A percentile compares a stretch with the other conserved stretches of the same genome.
These are phyloP conservation scores for Engystomops pustulosus DNA, from an alignment of 2,113 vertebrate species.

Conservation along the genomic window DNA sequence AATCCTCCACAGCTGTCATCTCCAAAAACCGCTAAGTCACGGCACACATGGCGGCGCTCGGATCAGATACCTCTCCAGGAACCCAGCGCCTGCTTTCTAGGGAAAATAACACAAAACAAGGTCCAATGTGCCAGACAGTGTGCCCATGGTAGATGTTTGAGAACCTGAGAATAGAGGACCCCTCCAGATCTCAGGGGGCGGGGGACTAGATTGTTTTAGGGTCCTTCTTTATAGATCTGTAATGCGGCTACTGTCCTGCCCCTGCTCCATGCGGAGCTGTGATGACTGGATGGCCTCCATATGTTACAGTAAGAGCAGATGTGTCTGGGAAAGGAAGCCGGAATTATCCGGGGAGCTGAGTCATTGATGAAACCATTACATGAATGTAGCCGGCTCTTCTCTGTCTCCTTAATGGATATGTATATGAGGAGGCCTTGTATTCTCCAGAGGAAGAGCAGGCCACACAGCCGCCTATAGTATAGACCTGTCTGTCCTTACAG, in stretches of 20 bases:
- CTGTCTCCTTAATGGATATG: not conserved
- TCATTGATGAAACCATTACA: slow-evolving; percentile 11
- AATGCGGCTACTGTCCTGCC: not conserved
- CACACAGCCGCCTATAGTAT: too few relatives aligned
- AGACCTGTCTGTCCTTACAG: too few relatives aligned
- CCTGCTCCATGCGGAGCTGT: not conserved
- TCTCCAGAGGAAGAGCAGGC: too few relatives aligned
- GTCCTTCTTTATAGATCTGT: too few relatives aligned
- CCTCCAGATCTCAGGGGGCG: too few relatives aligned
- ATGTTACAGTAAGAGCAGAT: slow-evolving; percentile 39
- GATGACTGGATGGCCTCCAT: not conserved
- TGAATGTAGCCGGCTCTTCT: not conserved
- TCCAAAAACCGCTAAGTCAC: not conserved
- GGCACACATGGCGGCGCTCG: not conserved
- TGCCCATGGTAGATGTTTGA: too few relatives aligned
- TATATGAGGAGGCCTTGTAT: not conserved
- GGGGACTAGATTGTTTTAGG: too few relatives aligned
- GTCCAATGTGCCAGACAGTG: too few relatives aligned
- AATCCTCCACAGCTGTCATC: not conserved
- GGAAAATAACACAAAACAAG: too few relatives aligned
- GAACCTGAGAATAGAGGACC: too few relatives aligned
- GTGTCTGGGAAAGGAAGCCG: slow-evolving; percentile 24
- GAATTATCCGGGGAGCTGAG: slow-evolving; percentile 40
- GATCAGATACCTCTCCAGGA: not conserved
- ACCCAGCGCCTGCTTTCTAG: not conserved